These are phyloP conservation scores for Tokudaia muenninki DNA, from an alignment of 2,797 vertebrate genomes.

Conservation along the genomic window DNA sequence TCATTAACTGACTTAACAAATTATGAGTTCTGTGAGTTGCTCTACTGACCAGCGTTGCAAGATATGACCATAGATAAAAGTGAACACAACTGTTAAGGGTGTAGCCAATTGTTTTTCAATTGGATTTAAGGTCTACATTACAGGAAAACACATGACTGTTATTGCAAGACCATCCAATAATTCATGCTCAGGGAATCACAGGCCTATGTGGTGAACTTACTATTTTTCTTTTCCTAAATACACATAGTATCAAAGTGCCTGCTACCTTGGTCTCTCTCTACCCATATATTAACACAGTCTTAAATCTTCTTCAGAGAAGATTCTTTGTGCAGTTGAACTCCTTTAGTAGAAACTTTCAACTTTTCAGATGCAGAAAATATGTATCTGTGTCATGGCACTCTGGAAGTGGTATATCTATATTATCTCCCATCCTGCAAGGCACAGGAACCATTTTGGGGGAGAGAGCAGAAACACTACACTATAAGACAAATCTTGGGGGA, in stretches of 20 bases:
- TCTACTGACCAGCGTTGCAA: not conserved
- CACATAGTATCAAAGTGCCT: not conserved
- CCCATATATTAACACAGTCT: not conserved
- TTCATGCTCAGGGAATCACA: not conserved
- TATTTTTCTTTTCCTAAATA: not conserved
- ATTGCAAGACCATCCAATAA: not conserved
- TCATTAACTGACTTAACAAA: not conserved
- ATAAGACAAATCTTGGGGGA: not conserved
- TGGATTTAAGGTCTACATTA: not conserved
- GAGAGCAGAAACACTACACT: not conserved
- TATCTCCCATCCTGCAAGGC: not conserved
- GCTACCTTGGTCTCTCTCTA: not conserved
- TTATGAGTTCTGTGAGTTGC: not conserved
- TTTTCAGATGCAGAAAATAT: not conserved
- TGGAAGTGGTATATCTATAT: not conserved
- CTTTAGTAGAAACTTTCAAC: not conserved
- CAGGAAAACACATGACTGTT: not conserved
- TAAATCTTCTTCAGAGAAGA: not conserved
- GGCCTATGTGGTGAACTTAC: not conserved
- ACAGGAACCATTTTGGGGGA: not conserved
- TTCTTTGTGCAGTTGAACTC: not conserved
- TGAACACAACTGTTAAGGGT: not conserved
- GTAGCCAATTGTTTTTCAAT: not conserved
- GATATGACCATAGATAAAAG: not conserved
- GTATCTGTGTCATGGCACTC: not conserved